Conservation (phyloP, 1,140 invertebrate genomes). For the Paramacrobiotus metropolitanus region DNA sequence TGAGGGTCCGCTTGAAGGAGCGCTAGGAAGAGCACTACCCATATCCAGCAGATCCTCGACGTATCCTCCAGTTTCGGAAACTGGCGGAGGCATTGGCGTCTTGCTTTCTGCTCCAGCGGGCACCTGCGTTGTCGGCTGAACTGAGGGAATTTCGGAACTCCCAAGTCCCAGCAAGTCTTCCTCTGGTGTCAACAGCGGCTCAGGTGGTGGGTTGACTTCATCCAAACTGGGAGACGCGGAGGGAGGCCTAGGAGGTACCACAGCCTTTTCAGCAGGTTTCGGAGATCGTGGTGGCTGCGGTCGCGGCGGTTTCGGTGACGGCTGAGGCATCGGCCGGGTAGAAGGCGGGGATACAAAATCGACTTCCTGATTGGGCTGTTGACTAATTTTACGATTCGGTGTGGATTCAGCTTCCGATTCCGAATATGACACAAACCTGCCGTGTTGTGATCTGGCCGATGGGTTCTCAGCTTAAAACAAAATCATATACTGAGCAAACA, state of each 20-base stretch:
- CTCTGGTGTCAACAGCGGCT: not conserved
- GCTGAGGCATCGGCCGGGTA: not conserved
- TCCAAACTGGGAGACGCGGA: not conserved
- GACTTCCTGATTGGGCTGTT: not conserved
- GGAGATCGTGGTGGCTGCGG: not conserved
- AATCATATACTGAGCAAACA: not conserved
- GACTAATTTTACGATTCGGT: not conserved
- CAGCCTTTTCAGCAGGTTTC: not conserved
- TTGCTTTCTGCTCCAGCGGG: no score
- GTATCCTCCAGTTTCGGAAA: no score
- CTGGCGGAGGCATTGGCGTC: no score
- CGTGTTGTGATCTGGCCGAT: not conserved
- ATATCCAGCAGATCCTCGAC: no score
- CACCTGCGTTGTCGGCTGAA: not conserved
- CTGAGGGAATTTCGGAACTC: not conserved
- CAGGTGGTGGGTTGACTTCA: not conserved
- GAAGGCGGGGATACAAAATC: not conserved
- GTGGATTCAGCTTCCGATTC: not conserved
- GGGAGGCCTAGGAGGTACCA: not conserved
- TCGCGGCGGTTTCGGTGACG: not conserved
- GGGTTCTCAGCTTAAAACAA: not conserved
- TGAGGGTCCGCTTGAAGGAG: no score
- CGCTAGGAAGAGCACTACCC: no score
- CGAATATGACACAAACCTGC: not conserved
- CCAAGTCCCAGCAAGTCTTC: not conserved